Evolutionary conservation across 2,888 invertebrate genomes (phyloP).

Genomic region (Lymantria monacha): DNA sequence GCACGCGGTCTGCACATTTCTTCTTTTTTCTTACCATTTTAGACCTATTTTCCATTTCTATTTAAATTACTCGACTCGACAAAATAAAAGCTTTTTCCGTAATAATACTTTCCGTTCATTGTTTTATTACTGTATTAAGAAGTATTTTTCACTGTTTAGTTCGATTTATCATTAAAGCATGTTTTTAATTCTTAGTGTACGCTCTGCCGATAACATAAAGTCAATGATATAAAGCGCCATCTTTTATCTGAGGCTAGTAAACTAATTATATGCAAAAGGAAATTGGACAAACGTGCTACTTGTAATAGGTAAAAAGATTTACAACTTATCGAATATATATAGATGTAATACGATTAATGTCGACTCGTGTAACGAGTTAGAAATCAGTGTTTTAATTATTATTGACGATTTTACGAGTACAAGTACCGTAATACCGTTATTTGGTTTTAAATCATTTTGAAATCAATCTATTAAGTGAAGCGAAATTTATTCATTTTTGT

Average conservation of each 20-base stretch:
- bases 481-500: too few species aligned
- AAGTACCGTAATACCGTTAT: not conserved
- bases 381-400: conserved; percentile 2
- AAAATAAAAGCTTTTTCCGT: too few species aligned
- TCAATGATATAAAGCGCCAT: conserved; percentile 17
- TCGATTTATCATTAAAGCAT: too few species aligned
- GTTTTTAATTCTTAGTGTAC: not conserved
- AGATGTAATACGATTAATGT: conserved; percentile 1
- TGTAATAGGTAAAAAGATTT: not conserved
- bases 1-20: too few species aligned
- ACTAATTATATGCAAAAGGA: conserved; percentile 19
- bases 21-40: too few species aligned
- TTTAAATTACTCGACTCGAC: too few species aligned
- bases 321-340: conserved; percentile 2
- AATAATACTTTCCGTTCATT: too few species aligned
- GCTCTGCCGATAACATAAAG: not conserved
- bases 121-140: too few species aligned
- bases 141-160: too few species aligned
- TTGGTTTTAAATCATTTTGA: not conserved
- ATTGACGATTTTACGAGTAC: not conserved
- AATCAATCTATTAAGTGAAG: not conserved
- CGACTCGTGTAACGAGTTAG: not conserved
- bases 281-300: conserved; percentile 20
- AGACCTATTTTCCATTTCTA: too few species aligned
- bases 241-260: conserved; percentile 13